A percentile compares a stretch with the other conserved stretches of the same genome.
These are phyloP conservation scores for Hydra vulgaris DNA, from an alignment of 30 jellyfish, hydroid and myxozoan species.

Conservation along the genomic window DNA sequence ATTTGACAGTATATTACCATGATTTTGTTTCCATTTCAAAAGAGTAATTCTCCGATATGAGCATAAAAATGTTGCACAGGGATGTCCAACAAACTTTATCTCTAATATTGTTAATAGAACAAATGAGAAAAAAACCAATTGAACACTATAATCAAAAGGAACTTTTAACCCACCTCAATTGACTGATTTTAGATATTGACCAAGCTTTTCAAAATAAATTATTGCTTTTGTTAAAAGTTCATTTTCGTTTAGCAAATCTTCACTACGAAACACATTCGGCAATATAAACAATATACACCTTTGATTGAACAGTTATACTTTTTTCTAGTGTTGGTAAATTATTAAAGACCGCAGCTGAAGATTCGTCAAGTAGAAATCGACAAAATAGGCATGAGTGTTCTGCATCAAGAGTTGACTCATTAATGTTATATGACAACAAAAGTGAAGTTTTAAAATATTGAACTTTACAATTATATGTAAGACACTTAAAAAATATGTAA, in stretches of 20 bases:
- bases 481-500: neutral
- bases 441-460: neutral
- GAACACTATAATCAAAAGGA: neutral
- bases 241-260: neutral
- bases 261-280: conserved; percentile 6
- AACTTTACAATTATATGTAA: neutral
- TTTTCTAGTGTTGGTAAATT: conserved; percentile 9
- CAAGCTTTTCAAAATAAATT: neutral
- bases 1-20: conserved; percentile 8
- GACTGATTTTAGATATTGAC: neutral
- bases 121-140: neutral
- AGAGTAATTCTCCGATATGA: conserved; percentile 4
- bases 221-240: neutral
- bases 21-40: conserved; percentile 8
- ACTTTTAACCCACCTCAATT: conserved; percentile 16
- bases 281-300: neutral
- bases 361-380: neutral
- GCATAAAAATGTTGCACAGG: neutral
- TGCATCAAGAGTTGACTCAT: neutral
- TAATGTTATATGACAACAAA: neutral
- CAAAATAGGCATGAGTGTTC: neutral
- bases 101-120: neutral
- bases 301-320: conserved; percentile 10
- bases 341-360: neutral
- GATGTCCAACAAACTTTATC: neutral